Percentiles rank a stretch among this genome's conserved stretches.
These are phyloP conservation scores for Zenarchopterus dispar DNA, from an alignment of 2,797 vertebrate genomes.

Conservation along the genomic window DNA sequence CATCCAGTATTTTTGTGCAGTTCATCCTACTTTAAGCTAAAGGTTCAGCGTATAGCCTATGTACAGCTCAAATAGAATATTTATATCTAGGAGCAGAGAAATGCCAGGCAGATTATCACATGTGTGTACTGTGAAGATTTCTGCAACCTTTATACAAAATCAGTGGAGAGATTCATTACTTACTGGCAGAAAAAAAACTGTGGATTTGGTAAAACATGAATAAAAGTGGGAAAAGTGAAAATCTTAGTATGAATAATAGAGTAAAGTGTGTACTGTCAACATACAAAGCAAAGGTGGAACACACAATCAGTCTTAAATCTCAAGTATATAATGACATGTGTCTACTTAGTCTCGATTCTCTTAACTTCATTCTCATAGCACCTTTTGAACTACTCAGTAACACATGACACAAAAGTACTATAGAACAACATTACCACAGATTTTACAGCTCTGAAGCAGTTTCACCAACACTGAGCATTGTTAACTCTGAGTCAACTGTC, in stretches of 20 bases:
- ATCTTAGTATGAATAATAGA: constrained; percentile 33
- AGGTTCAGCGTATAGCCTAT: constrained; percentile 26
- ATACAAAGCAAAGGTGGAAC: too few species aligned
- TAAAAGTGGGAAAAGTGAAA: constrained; percentile 10
- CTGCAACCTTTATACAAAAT: constrained; percentile 19
- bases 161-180: constrained; percentile 33
- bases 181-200: constrained; percentile 17
- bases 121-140: constrained; percentile 1
- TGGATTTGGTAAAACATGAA: constrained; percentile 38
- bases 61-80: constrained; percentile 35
- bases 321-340: not conserved
- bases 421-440: not conserved
- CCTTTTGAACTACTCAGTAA: constrained; percentile 8
- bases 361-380: constrained; percentile 5
- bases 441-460: not conserved
- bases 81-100: constrained; percentile 3
- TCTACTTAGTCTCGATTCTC: too few species aligned
- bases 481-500: not conserved
- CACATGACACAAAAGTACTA: not conserved
- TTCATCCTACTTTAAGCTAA: constrained; percentile 9
- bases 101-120: constrained; percentile 6
- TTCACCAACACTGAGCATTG: constrained; percentile 9
- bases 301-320: not conserved
- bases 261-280: constrained; percentile 4
- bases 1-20: constrained; percentile 3